Evolutionary conservation across 1,140 invertebrate genomes (phyloP).

Genomic region (Drosophila truncata): DNA sequence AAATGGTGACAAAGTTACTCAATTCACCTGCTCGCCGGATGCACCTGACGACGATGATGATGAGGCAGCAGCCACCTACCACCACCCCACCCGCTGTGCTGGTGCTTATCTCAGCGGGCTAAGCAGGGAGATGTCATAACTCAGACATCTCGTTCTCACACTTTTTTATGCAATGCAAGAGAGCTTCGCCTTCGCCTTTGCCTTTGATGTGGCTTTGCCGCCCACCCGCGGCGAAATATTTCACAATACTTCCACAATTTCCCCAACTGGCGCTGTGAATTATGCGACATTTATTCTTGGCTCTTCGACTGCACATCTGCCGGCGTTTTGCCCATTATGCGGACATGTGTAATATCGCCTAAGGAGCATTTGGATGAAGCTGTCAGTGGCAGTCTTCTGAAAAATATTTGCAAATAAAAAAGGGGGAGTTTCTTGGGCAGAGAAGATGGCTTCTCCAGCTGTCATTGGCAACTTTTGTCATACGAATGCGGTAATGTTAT

Average conservation of each 20-base stretch:
- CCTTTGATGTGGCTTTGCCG: slow-evolving; percentile 52
- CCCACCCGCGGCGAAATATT: slow-evolving; percentile 45
- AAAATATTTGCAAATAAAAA: not conserved
- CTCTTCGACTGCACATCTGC: slow-evolving; percentile 53
- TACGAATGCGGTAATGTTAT: slow-evolving; percentile 33
- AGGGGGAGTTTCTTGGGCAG: not conserved
- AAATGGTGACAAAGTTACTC: slow-evolving; percentile 40
- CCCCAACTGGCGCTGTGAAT: slow-evolving; percentile 38
- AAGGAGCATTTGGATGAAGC: slow-evolving; percentile 1
- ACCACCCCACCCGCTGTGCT: slow-evolving; percentile 15
- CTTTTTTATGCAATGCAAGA: slow-evolving; percentile 56
- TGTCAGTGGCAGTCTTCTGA: slow-evolving; percentile 21
- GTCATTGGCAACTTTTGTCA: slow-evolving; percentile 26
- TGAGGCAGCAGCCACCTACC: not conserved
- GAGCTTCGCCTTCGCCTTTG: slow-evolving; percentile 1
- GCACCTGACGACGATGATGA: slow-evolving; percentile 26
- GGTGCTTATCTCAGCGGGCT: slow-evolving; percentile 21
- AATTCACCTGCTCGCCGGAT: slow-evolving; percentile 31
- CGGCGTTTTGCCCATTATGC: slow-evolving; percentile 38
- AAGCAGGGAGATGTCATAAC: slow-evolving; percentile 32
- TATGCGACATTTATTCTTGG: slow-evolving; percentile 60
- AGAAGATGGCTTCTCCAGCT: slow-evolving; percentile 1
- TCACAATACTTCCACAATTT: slow-evolving; percentile 33
- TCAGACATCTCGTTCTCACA: slow-evolving; percentile 27
- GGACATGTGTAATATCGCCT: slow-evolving; percentile 38